Conservation (phyloP, 2,888 invertebrate genomes). For the Macaria notata region DNA sequence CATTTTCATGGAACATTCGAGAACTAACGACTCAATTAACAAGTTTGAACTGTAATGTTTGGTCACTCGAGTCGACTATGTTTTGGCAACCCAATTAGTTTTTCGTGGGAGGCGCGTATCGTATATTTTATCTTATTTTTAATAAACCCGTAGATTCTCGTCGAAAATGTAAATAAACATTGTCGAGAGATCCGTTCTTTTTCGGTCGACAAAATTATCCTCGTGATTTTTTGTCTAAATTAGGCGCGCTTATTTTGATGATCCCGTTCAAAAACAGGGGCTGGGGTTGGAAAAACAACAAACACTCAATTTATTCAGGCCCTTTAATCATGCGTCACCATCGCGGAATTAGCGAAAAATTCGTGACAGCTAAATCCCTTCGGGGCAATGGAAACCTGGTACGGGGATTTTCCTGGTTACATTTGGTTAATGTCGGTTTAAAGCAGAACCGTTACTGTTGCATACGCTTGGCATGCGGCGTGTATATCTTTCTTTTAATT, state of each 20-base stretch:
- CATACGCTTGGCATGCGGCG: background rate
- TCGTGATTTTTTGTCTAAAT: conserved; percentile 8
- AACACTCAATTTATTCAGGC: conserved; percentile 37
- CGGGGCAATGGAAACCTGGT: conserved; percentile 37
- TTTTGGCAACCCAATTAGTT: background rate
- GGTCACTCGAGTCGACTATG: background rate
- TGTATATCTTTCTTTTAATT: too few species aligned
- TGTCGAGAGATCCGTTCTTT: background rate
- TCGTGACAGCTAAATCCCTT: conserved; percentile 39
- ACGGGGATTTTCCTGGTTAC: conserved; percentile 38
- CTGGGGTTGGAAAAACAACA: conserved; percentile 31
- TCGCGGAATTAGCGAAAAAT: conserved; percentile 39
- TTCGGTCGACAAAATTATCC: background rate
- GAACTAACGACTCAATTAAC: conserved; percentile 8
- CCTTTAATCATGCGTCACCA: conserved; percentile 36
- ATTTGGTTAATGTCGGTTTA: conserved; percentile 47
- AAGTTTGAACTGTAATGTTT: background rate
- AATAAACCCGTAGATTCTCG: too few species aligned
- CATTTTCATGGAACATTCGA: conserved; percentile 2
- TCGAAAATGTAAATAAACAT: background rate
- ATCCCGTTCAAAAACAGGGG: conserved; percentile 30
- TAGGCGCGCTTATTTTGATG: conserved; percentile 22
- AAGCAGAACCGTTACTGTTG: conserved; percentile 7
- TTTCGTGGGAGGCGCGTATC: too few species aligned
- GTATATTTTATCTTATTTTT: too few species aligned